Percentiles rank a stretch among this genome's conserved stretches.
Evolutionary conservation across 2,113 vertebrate genomes (phyloP).

Genomic region (Prinia subflava): DNA sequence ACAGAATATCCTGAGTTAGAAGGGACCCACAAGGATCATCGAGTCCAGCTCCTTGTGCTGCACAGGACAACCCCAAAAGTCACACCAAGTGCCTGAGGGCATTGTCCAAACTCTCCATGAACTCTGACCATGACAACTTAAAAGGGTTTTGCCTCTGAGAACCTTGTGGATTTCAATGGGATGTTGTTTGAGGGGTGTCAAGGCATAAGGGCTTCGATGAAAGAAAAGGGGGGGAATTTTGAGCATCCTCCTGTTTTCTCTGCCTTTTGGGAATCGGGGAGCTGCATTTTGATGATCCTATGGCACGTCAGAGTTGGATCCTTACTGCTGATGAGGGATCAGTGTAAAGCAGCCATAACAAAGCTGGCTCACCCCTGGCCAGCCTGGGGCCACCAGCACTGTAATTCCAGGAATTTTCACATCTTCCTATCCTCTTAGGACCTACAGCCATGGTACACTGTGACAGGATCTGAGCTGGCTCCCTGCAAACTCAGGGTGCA

Average conservation of each 20-base stretch:
- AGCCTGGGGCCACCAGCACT: not conserved
- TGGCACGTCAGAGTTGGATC: fast-evolving
- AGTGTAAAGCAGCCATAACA: not conserved
- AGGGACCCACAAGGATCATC: not conserved
- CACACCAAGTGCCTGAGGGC: not conserved
- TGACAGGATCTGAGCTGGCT: not conserved
- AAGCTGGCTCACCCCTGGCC: not conserved
- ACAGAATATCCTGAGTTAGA: not conserved
- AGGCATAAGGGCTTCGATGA: not conserved
- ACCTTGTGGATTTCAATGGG: not conserved
- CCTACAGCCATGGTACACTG: not conserved
- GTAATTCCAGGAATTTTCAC: not conserved
- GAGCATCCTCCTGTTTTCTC: not conserved
- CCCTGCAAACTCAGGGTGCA: not conserved
- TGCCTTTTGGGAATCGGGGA: not conserved
- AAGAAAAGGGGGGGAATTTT: not conserved
- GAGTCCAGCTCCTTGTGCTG: not conserved
- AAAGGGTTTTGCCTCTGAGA: not conserved
- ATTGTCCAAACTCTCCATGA: not conserved
- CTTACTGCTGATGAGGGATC: not conserved
- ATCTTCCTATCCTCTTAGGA: not conserved
- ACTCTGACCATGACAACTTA: not conserved
- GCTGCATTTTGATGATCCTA: not conserved
- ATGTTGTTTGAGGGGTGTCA: not conserved
- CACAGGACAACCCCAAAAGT: not conserved